A percentile compares a stretch with the other conserved stretches of the same genome.
Conservation (phyloP, 2,797 vertebrate genomes). For the Sebastes diaconus region DNA sequence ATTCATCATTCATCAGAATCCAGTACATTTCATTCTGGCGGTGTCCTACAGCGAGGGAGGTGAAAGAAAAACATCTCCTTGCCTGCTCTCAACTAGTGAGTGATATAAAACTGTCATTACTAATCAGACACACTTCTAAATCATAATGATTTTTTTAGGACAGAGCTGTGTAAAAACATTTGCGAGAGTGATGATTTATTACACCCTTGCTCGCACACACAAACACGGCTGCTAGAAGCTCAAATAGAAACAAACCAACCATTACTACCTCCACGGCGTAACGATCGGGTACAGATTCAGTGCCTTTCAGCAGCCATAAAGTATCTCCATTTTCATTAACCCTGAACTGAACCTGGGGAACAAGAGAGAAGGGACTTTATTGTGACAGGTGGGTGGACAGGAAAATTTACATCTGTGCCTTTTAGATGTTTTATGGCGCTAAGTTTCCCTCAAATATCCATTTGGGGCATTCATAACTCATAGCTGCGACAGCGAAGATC, state of each 20-base stretch:
- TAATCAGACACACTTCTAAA: conserved; percentile 51
- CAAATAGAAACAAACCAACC: conserved; percentile 51
- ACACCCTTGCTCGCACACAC: background rate
- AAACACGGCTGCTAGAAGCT: conserved; percentile 2
- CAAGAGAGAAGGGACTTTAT: conserved; percentile 40
- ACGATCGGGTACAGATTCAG: conserved; percentile 45
- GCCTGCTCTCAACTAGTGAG: conserved; percentile 13
- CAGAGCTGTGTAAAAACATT: conserved; percentile 44
- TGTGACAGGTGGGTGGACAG: conserved; percentile 40
- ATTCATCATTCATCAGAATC: conserved; percentile 29
- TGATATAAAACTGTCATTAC: conserved; percentile 38
- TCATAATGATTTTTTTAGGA: conserved; percentile 48
- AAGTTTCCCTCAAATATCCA: conserved; percentile 18
- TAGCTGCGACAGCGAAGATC: conserved; percentile 27
- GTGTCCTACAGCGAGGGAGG: conserved; percentile 7
- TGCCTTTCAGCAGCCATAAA: conserved; percentile 54
- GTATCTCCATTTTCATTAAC: conserved; percentile 67
- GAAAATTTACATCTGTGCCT: conserved; percentile 40
- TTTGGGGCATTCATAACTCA: conserved; percentile 32
- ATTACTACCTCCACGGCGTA: conserved; percentile 10
- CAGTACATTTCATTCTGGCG: conserved; percentile 12
- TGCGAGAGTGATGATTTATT: conserved; percentile 41
- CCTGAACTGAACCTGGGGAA: conserved; percentile 64
- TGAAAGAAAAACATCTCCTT: background rate
- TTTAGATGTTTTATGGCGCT: conserved; percentile 44